These are phyloP conservation scores for Halcyon badia DNA, from an alignment of 2,797 vertebrate genomes.

Conservation along the genomic window DNA sequence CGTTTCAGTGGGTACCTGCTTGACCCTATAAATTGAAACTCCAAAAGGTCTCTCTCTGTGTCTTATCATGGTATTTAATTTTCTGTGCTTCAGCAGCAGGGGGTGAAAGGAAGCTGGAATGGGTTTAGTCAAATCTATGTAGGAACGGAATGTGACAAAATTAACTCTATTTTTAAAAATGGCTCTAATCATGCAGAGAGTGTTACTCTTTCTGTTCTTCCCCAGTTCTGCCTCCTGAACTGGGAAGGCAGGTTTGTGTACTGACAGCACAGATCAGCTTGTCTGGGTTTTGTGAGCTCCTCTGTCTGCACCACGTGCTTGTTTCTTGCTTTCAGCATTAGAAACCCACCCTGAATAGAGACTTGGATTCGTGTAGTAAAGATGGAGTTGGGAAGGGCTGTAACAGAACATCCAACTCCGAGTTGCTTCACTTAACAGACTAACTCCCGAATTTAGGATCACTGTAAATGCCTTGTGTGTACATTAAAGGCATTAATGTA, in stretches of 20 bases:
- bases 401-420: fast-evolving
- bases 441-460: neutral
- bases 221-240: neutral
- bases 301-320: neutral
- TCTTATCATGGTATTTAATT: conserved; percentile 33
- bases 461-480: neutral
- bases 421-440: neutral
- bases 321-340: neutral
- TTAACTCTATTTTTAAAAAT: neutral
- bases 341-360: neutral
- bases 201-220: neutral
- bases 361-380: neutral
- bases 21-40: conserved; percentile 74
- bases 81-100: neutral
- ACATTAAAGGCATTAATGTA: neutral
- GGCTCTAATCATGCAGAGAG: neutral
- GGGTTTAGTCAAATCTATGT: conserved; percentile 35
- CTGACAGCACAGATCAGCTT: neutral
- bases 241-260: neutral
- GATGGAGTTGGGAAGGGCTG: neutral
- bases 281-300: neutral
- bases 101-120: neutral
- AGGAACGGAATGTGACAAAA: neutral
- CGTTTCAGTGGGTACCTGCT: conserved; percentile 25
- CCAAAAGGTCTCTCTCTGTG: neutral